Percentiles rank a stretch among this genome's conserved stretches.
Evolutionary conservation across 2,888 invertebrate genomes (phyloP).

Genomic region (Loripinus fragilis): DNA sequence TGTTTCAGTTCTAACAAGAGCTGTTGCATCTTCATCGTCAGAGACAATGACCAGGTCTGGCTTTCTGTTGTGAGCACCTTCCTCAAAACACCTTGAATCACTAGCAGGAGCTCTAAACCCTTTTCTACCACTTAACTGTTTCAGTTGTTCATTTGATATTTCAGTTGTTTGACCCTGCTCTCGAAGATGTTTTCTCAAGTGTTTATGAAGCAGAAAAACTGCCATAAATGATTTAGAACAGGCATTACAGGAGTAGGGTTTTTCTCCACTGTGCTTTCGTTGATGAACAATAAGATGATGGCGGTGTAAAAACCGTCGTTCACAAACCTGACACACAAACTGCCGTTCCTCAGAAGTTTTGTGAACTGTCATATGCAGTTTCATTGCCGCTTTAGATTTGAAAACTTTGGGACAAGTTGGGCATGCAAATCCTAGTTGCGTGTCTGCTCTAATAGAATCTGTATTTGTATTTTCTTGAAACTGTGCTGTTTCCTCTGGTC

Average conservation of each 20-base stretch:
- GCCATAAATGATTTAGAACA: conserved; percentile 60
- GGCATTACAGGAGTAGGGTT: conserved; percentile 55
- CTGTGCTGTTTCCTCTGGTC: conserved; percentile 11
- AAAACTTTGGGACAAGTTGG: conserved; percentile 47
- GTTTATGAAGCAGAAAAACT: conserved; percentile 59
- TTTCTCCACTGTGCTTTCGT: conserved; percentile 58
- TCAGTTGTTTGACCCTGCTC: conserved; percentile 45
- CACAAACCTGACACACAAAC: conserved; percentile 50
- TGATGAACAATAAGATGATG: conserved; percentile 60
- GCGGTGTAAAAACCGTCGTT: conserved; percentile 51
- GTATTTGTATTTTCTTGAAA: conserved; percentile 12
- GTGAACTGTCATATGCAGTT: conserved; percentile 56
- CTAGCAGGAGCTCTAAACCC: too few relatives aligned
- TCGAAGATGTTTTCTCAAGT: conserved; percentile 52
- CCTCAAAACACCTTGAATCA: too few relatives aligned
- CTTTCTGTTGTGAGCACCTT: background rate
- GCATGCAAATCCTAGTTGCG: conserved; percentile 40
- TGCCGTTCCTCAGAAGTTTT: conserved; percentile 56
- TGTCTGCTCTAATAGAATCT: conserved; percentile 1
- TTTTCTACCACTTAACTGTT: conserved; percentile 47
- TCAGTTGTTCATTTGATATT: conserved; percentile 50
- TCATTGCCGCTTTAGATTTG: conserved; percentile 60
- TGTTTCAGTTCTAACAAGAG: background rate
- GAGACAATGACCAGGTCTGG: conserved; percentile 1
- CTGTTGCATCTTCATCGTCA: background rate